Evolutionary conservation across 1,140 invertebrate genomes (phyloP).

Genomic region (Venturia canescens): DNA sequence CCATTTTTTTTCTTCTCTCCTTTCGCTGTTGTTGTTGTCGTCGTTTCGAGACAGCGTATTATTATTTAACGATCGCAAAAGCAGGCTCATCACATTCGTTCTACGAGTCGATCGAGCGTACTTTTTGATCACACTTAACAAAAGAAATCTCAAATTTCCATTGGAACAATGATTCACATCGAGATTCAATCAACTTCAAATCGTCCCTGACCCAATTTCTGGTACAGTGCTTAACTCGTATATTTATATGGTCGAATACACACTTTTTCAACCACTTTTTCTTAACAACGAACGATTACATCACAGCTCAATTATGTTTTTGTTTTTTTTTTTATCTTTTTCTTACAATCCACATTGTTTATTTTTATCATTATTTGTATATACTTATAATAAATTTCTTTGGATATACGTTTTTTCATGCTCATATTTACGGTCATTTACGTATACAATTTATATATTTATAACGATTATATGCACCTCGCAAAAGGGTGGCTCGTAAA

Average conservation of each 20-base stretch:
- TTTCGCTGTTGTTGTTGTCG: background rate
- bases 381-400: too few relatives aligned
- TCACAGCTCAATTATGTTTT: conserved; percentile 73
- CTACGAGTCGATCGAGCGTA: background rate
- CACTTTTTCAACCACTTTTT: conserved; percentile 40
- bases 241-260: conserved; percentile 28
- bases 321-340: conserved; percentile 42
- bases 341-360: conserved; percentile 26
- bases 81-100: conserved; percentile 18
- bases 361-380: conserved; percentile 21
- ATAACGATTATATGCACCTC: conserved; percentile 14
- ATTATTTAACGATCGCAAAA: background rate
- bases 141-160: too few relatives aligned
- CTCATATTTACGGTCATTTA: background rate
- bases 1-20: background rate
- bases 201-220: conserved; percentile 23
- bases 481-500: conserved; percentile 15
- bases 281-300: conserved; percentile 52
- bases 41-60: too few relatives aligned
- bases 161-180: background rate
- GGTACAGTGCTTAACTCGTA: background rate
- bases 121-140: too few relatives aligned
- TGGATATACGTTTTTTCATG: conserved; percentile 6
- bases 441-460: too few relatives aligned
- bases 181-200: background rate